Percentiles rank a stretch among this genome's conserved stretches.
Evolutionary conservation across 2,888 invertebrate genomes (phyloP).

Genomic region (Agrotis ipsilon): DNA sequence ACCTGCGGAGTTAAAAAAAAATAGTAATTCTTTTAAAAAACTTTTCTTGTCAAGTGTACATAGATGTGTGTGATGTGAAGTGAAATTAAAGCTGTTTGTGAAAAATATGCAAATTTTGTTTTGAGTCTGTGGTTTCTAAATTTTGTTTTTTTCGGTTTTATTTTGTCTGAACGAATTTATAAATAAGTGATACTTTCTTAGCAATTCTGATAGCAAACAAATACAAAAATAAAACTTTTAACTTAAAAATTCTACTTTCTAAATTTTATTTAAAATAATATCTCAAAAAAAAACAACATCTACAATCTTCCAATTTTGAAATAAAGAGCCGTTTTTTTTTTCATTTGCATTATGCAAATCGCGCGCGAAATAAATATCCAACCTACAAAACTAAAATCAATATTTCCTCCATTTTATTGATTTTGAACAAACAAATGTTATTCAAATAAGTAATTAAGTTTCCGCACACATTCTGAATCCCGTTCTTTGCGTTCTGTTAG

Average conservation of each 20-base stretch:
- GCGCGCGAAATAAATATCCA: background rate
- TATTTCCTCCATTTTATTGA: constrained; percentile 18
- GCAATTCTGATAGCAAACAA: no score
- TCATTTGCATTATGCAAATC: background rate
- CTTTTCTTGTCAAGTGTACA: constrained; percentile 12
- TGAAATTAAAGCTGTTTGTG: constrained; percentile 34
- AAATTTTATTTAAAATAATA: no score
- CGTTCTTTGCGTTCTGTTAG: constrained; percentile 34
- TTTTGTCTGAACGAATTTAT: background rate
- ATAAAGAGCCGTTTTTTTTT: no score
- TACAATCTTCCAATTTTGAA: no score
- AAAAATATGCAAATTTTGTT: constrained; percentile 15
- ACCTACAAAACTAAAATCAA: constrained; percentile 1
- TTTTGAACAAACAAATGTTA: constrained; percentile 28
- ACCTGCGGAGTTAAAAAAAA: constrained; percentile 42
- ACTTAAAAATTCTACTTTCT: no score
- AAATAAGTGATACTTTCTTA: no score
- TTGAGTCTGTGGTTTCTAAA: constrained; percentile 22
- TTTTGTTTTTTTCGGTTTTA: background rate
- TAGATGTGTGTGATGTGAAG: constrained; percentile 58
- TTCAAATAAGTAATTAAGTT: constrained; percentile 49
- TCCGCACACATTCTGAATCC: constrained; percentile 41
- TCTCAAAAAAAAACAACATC: no score
- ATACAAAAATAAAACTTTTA: no score
- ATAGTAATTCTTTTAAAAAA: constrained; percentile 1